Conservation (phyloP, 2,888 invertebrate species). For the Blera fallax region DNA sequence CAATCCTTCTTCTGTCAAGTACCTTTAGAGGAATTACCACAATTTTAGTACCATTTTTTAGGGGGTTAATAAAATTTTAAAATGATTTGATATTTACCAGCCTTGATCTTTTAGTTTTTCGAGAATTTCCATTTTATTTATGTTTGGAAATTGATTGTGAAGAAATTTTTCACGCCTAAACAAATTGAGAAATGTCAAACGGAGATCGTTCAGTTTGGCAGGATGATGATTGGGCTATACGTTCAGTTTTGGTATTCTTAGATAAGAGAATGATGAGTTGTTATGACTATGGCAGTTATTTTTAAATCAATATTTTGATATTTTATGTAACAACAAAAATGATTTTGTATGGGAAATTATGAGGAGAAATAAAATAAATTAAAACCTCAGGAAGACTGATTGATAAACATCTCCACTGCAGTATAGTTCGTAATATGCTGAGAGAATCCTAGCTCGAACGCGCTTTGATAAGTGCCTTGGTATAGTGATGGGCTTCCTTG, state of each 20-base stretch:
- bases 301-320: not conserved
- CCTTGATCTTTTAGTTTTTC: constrained; percentile 86
- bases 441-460: no score
- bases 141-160: constrained; percentile 46
- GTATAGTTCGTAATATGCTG: no score
- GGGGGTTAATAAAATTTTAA: not conserved
- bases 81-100: constrained; percentile 83
- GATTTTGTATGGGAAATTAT: no score
- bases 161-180: constrained; percentile 66
- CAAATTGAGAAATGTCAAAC: constrained; percentile 68
- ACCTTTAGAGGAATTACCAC: constrained; percentile 82
- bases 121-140: constrained; percentile 83
- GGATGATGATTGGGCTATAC: constrained; percentile 7
- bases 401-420: no score
- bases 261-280: not conserved
- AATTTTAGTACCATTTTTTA: not conserved
- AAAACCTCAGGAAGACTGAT: no score
- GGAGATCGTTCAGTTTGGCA: constrained; percentile 35
- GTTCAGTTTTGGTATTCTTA: constrained; percentile 27
- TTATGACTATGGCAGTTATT: not conserved
- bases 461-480: no score
- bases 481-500: no score
- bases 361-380: no score
- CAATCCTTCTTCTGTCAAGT: constrained; percentile 88
- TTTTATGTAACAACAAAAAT: no score